phyloP scores from a whole-genome alignment of 2,113 vertebrate species.

The Macaca mulatta region DNA sequence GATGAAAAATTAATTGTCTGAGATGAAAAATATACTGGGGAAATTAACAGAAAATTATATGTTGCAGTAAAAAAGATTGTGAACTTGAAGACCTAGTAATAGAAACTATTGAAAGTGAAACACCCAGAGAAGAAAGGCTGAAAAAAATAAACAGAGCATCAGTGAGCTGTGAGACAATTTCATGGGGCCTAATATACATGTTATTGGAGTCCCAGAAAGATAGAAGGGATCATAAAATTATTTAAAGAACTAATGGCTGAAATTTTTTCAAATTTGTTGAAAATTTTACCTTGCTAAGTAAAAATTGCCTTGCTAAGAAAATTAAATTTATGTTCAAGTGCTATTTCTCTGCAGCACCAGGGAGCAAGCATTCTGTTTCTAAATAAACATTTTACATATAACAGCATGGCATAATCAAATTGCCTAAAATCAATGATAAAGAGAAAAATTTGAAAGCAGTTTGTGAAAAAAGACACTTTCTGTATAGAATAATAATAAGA shows the following conservation, averaged over 20 bases:
- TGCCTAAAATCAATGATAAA: neutral
- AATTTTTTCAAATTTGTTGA: neutral
- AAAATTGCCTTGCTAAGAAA: too few species aligned
- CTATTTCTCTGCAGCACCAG: too few species aligned
- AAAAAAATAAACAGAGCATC: conserved; percentile 3
- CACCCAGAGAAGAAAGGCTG: neutral
- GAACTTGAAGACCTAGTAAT: neutral
- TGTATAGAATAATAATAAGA: conserved; percentile 7
- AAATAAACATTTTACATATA: too few species aligned
- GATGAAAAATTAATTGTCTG: neutral
- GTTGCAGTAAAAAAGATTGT: neutral
- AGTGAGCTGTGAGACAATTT: neutral
- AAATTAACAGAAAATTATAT: neutral
- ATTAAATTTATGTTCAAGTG: too few species aligned
- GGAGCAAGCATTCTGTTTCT: too few species aligned
- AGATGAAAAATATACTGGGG: neutral
- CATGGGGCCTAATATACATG: neutral
- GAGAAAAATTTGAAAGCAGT: neutral
- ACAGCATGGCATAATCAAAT: too few species aligned
- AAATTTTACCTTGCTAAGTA: too few species aligned
- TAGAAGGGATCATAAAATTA: neutral
- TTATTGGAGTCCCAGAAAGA: neutral
- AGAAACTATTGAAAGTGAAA: conserved; percentile 33
- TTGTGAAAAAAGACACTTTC: neutral
- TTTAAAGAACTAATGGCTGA: conserved; percentile 6